A percentile compares a stretch with the other conserved stretches of the same genome.
These are phyloP conservation scores for Emydura subglobosa DNA, from an alignment of 2,113 vertebrate species.

Conservation along the genomic window DNA sequence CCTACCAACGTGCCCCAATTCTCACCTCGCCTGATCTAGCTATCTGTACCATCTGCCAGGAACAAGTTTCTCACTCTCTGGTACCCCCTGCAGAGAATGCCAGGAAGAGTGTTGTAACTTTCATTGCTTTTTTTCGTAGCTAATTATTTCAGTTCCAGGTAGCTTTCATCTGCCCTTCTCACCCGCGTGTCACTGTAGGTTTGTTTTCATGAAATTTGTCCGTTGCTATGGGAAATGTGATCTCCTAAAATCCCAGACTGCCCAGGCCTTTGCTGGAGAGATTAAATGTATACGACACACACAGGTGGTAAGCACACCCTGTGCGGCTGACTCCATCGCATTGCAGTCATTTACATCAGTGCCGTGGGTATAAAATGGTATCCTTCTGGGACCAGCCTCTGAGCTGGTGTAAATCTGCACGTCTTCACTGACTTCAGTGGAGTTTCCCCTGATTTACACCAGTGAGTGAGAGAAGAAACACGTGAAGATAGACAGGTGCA, in stretches of 20 bases:
- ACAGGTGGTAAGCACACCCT: background rate
- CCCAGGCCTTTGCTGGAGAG: background rate
- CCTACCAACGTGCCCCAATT: fast-evolving
- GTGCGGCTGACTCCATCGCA: background rate
- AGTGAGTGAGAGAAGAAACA: background rate
- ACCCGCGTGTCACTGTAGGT: background rate
- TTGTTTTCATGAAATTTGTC: background rate
- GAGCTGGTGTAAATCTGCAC: background rate
- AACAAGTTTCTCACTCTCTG: background rate
- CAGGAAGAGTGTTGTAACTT: background rate
- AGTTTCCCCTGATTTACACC: background rate
- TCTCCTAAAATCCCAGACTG: background rate
- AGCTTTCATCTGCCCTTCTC: background rate
- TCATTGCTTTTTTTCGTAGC: background rate
- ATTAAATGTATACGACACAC: background rate
- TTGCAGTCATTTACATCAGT: background rate
- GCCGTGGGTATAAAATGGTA: background rate
- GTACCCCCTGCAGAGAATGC: background rate
- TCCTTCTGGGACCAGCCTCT: background rate
- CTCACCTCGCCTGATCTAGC: fast-evolving
- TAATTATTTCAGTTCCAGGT: background rate
- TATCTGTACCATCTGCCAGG: fast-evolving
- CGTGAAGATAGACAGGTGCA: background rate
- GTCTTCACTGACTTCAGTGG: background rate
- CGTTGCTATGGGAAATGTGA: background rate